These are phyloP conservation scores for Squalus acanthias DNA, from an alignment of 2,797 vertebrate species.

Conservation along the genomic window DNA sequence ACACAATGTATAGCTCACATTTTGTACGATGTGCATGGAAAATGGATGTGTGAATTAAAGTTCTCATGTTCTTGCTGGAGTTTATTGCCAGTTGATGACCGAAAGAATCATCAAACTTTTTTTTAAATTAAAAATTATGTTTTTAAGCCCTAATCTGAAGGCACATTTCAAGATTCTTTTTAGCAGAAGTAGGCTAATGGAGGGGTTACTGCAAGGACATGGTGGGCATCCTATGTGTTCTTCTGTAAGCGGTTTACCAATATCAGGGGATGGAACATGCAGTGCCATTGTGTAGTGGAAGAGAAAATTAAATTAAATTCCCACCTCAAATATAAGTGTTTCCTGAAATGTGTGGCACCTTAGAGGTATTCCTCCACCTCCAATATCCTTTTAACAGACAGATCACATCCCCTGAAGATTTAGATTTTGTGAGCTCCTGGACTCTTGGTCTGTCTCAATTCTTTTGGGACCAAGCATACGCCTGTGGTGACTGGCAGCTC, in stretches of 20 bases:
- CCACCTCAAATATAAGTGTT: not conserved
- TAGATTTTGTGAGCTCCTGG: not conserved
- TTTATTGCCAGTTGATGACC: not conserved
- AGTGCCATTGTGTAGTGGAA: not conserved
- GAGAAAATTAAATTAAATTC: not conserved
- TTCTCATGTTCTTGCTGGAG: not conserved
- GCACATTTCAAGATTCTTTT: not conserved
- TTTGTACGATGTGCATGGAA: not conserved
- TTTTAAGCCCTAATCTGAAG: not conserved
- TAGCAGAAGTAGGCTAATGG: not conserved
- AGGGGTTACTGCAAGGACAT: too few species aligned
- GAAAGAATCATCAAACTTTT: not conserved
- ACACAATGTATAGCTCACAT: not conserved
- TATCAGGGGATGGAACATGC: not conserved
- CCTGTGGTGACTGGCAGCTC: not conserved
- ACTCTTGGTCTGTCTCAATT: not conserved
- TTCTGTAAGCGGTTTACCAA: not conserved
- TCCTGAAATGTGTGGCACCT: not conserved
- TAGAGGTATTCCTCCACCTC: too few species aligned
- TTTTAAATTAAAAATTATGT: not conserved
- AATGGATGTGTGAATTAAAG: not conserved
- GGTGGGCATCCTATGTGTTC: not conserved
- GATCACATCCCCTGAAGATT: not conserved
- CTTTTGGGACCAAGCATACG: not conserved
- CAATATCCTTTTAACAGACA: not conserved